A percentile compares a stretch with the other conserved stretches of the same genome.
These are phyloP conservation scores for Virgularia gustaviana DNA, from an alignment of 92 coral and sea anemone species.

Conservation along the genomic window DNA sequence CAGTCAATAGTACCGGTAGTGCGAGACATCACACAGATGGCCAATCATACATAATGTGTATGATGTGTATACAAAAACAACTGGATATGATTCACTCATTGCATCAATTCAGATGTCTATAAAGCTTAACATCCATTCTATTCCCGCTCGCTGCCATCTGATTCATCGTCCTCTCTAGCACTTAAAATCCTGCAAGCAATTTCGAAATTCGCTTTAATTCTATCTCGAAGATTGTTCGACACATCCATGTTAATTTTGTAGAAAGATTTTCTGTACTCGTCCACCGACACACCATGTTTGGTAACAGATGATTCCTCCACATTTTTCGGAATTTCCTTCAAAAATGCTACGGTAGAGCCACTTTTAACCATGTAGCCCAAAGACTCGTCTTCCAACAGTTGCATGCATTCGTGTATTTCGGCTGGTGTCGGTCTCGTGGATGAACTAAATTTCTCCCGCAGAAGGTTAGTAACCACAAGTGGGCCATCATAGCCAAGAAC, in stretches of 20 bases:
- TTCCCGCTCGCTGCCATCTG: no score
- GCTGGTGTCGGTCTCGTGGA: not conserved
- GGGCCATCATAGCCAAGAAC: conserved; percentile 12
- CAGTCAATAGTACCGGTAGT: not conserved
- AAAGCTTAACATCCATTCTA: no score
- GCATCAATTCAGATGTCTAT: no score
- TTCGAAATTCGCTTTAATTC: not conserved
- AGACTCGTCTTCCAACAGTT: not conserved
- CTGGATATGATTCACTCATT: no score
- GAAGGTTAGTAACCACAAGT: not conserved
- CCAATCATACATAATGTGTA: not conserved
- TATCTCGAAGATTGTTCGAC: not conserved
- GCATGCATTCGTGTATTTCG: conserved; percentile 12
- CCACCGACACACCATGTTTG: not conserved
- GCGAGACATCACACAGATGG: no score
- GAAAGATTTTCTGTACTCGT: not conserved
- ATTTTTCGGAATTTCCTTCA: not conserved
- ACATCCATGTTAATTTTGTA: not conserved
- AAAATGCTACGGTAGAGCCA: conserved; percentile 6
- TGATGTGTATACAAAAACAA: no score
- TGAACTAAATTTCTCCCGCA: conserved; percentile 20
- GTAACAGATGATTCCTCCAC: not conserved
- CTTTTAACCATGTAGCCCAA: conserved; percentile 2
- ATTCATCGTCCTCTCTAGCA: conserved; percentile 8
- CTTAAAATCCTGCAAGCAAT: not conserved